phyloP scores from a whole-genome alignment of 2,888 invertebrate species.

The Eubasilissa splendida region DNA sequence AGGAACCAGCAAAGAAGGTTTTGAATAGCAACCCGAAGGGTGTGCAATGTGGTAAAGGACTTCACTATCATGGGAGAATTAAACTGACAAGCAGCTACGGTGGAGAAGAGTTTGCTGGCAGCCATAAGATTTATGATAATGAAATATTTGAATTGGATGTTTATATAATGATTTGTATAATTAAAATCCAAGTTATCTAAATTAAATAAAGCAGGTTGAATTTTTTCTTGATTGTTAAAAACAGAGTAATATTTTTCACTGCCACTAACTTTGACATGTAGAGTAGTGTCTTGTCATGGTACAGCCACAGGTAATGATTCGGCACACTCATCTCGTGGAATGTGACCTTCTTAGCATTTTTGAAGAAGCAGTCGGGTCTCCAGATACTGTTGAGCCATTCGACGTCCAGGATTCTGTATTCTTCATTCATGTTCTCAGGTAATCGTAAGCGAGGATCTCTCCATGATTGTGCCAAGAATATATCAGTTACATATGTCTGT shows the following conservation, averaged over 20 bases:
- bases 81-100: no score
- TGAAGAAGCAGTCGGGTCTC: constrained; percentile 95
- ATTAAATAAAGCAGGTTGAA: no score
- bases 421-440: constrained; percentile 95
- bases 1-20: no score
- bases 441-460: constrained; percentile 89
- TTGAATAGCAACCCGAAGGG: no score
- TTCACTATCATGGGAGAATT: no score
- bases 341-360: constrained; percentile 94
- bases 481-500: constrained; percentile 94
- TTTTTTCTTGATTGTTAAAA: no score
- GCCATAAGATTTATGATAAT: no score
- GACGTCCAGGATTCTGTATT: constrained; percentile 90
- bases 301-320: constrained; percentile 93
- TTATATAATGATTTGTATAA: no score
- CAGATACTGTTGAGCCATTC: constrained; percentile 93
- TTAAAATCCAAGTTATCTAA: no score
- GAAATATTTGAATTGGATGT: no score
- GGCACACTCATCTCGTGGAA: constrained; percentile 97
- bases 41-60: no score
- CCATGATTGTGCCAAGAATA: constrained; percentile 95
- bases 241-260: background rate
- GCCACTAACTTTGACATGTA: constrained; percentile 92
- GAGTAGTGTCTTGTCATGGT: constrained; percentile 91
- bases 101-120: no score